phyloP scores from a whole-genome alignment of 53 echinoderm and acorn worm genomes.

The Stichopus horrens region DNA sequence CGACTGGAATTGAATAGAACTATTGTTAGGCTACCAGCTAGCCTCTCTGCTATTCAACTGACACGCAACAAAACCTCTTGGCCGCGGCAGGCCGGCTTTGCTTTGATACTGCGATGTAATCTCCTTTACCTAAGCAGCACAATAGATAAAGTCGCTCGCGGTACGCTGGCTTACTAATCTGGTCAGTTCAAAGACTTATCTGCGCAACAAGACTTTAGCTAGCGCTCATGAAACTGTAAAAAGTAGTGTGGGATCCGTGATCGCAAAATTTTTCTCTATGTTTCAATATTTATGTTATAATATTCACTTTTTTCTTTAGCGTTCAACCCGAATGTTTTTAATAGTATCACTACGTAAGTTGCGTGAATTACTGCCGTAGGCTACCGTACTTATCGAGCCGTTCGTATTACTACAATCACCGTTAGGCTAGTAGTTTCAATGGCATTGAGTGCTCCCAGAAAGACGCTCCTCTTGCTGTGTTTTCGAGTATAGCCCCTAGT shows the following conservation, averaged over 20 bases:
- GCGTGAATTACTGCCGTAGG: no score
- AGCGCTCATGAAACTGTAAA: conserved; percentile 15
- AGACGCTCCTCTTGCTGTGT: no score
- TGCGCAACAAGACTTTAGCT: conserved; percentile 8
- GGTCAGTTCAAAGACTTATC: conserved; percentile 5
- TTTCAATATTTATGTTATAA: conserved; percentile 4
- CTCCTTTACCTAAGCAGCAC: not conserved
- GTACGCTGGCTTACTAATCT: conserved; percentile 17
- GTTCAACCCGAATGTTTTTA: no score
- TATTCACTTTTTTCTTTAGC: no score
- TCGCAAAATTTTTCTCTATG: conserved; percentile 8
- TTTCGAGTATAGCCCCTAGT: no score
- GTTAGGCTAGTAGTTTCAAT: no score
- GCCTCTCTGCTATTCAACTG: not conserved
- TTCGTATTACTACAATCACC: no score
- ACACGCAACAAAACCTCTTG: not conserved
- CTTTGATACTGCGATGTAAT: conserved; percentile 27
- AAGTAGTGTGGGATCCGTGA: conserved; percentile 29
- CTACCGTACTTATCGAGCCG: no score
- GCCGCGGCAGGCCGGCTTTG: conserved; percentile 17
- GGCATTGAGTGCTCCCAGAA: no score
- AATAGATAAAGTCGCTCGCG: not conserved
- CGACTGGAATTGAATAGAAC: no score
- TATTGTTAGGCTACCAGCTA: no score
- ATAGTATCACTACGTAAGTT: no score